A percentile compares a stretch with the other conserved stretches of the same genome.
Evolutionary conservation across 2,797 vertebrate species (phyloP).

Genomic region (Xerus rutilus): DNA sequence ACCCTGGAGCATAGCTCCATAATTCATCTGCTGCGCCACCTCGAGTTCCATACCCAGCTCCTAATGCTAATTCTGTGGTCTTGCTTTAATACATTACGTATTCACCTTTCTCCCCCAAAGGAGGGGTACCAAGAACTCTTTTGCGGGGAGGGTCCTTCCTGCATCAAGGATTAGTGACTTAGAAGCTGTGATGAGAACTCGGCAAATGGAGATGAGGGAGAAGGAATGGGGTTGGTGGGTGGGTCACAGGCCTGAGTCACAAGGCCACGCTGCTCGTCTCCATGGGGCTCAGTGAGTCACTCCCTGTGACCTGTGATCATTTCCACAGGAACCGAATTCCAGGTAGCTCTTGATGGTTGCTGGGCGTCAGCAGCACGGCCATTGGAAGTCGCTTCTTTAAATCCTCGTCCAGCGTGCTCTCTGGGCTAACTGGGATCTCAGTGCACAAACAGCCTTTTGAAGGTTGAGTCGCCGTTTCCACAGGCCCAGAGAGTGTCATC

Average conservation of each 20-base stretch:
- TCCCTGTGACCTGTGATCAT: neutral
- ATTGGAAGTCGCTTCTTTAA: neutral
- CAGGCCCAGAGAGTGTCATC: neutral
- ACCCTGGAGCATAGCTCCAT: neutral
- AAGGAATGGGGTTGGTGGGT: neutral
- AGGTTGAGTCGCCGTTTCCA: neutral
- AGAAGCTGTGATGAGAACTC: neutral
- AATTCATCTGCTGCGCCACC: neutral
- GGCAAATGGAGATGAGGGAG: neutral
- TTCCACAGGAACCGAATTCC: neutral
- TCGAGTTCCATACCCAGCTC: neutral
- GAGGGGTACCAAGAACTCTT: neutral
- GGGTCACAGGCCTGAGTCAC: neutral
- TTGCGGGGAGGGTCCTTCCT: neutral
- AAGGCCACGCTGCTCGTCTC: neutral
- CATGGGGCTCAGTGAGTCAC: neutral
- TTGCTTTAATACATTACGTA: neutral
- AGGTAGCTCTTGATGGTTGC: neutral
- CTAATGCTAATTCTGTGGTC: neutral
- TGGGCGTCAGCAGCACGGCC: neutral
- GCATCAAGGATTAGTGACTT: neutral
- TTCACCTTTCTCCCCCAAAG: neutral
- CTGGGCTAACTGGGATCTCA: neutral
- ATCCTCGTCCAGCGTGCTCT: neutral
- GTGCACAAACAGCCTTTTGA: neutral